phyloP scores from a whole-genome alignment of 2,113 vertebrate genomes.

The Naja naja region DNA sequence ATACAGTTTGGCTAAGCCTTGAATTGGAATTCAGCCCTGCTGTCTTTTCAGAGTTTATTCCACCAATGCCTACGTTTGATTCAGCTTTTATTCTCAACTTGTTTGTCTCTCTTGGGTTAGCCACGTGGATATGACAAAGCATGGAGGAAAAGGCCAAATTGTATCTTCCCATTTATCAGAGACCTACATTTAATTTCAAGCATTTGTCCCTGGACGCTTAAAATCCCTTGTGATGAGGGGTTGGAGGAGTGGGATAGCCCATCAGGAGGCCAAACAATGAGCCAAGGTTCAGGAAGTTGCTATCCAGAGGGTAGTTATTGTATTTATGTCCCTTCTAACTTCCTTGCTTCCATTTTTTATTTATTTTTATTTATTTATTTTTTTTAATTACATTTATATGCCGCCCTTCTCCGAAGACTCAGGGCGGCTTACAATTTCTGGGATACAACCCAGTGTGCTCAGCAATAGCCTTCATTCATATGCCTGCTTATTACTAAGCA shows the following conservation, averaged over 20 bases:
- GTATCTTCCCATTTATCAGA: neutral
- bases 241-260: neutral
- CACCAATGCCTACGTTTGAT: neutral
- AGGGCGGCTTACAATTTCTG: too few species aligned
- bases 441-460: too few species aligned
- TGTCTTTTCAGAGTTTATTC: neutral
- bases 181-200: neutral
- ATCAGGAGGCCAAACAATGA: neutral
- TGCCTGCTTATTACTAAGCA: too few species aligned
- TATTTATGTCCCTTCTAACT: neutral
- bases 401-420: too few species aligned
- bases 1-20: neutral
- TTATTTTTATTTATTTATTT: too few species aligned
- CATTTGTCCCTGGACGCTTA: neutral
- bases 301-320: neutral
- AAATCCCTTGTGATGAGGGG: neutral
- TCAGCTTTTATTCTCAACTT: neutral
- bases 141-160: neutral
- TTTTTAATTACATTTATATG: too few species aligned
- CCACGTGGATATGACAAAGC: neutral
- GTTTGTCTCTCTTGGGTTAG: neutral
- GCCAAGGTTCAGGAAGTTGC: neutral
- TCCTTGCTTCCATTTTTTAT: too few species aligned
- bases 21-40: neutral
- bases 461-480: too few species aligned